phyloP scores from a whole-genome alignment of 35 echinoderm and acorn worm genomes.

The Hemicentrotus pulcherrimus region DNA sequence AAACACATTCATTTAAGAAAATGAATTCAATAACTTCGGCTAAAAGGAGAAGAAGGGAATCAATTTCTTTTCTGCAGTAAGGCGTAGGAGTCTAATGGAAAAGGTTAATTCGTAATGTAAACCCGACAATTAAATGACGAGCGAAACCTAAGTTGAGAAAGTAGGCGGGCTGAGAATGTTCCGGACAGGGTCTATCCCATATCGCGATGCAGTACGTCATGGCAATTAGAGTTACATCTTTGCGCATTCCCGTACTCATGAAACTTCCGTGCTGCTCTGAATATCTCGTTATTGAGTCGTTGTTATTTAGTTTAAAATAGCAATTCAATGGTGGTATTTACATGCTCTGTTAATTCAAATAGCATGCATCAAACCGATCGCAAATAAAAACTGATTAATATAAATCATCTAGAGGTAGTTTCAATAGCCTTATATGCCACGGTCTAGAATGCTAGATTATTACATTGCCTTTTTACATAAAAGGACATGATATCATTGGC shows the following conservation, averaged over 20 bases:
- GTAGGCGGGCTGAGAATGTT: not conserved
- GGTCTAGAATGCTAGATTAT: too few species aligned
- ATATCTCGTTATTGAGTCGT: not conserved
- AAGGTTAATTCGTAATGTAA: not conserved
- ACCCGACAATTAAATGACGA: conserved; percentile 23
- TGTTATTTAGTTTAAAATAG: not conserved
- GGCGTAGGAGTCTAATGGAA: not conserved
- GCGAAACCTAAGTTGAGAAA: not conserved
- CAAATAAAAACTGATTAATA: too few species aligned
- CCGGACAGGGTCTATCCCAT: not conserved
- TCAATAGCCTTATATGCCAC: too few species aligned
- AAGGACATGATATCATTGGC: too few species aligned
- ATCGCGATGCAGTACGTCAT: not conserved
- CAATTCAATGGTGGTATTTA: too few species aligned
- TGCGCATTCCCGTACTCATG: not conserved
- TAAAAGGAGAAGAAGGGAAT: not conserved
- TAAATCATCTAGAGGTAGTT: too few species aligned
- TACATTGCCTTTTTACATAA: too few species aligned
- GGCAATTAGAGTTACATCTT: not conserved
- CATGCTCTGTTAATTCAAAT: too few species aligned
- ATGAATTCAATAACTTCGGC: not conserved
- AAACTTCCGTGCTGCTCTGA: not conserved
- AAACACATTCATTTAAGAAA: not conserved
- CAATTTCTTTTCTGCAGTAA: not conserved
- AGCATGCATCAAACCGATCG: too few species aligned